Evolutionary conservation across 2,888 invertebrate genomes (phyloP).

Genomic region (Pseudoips prasinana): DNA sequence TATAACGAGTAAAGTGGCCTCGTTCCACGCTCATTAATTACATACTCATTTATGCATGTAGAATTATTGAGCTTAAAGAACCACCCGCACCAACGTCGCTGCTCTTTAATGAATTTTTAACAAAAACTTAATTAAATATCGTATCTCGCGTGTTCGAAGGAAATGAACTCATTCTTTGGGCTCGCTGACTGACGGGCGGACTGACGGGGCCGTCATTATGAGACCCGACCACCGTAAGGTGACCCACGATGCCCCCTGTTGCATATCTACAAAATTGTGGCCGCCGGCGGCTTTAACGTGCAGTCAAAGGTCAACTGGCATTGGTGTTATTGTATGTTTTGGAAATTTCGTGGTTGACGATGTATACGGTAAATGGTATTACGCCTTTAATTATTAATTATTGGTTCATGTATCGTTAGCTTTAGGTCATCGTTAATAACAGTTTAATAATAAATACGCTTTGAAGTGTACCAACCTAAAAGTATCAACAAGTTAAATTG

Average conservation of each 20-base stretch:
- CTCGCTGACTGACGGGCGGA: slow-evolving; percentile 72
- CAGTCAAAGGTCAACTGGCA: slow-evolving; percentile 52
- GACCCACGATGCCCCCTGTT: slow-evolving; percentile 49
- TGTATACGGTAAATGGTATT: slow-evolving; percentile 65
- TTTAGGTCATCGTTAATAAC: slow-evolving; percentile 44
- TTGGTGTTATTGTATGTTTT: slow-evolving; percentile 63
- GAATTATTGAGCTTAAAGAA: slow-evolving; percentile 50
- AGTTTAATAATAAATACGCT: slow-evolving; percentile 29
- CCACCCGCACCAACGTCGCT: slow-evolving; percentile 58
- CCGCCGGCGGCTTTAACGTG: slow-evolving; percentile 45
- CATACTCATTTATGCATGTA: slow-evolving; percentile 70
- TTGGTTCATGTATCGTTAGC: slow-evolving; percentile 51
- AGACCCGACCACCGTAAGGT: slow-evolving; percentile 49
- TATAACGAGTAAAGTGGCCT: slow-evolving; percentile 44
- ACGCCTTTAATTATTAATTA: slow-evolving; percentile 65
- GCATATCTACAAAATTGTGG: slow-evolving; percentile 43
- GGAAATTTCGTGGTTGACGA: slow-evolving; percentile 66
- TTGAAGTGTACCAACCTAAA: too few species aligned
- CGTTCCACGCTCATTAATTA: slow-evolving; percentile 71
- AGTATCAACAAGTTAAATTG: too few species aligned
- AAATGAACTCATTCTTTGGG: slow-evolving; percentile 81
- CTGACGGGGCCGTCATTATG: slow-evolving; percentile 74
- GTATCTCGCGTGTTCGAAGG: slow-evolving; percentile 79
- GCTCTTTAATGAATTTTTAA: slow-evolving; percentile 78
- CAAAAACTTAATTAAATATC: slow-evolving; percentile 82